Evolutionary conservation across 37 sponge, comb jelly and placozoan species (phyloP), one percentile per base, ranked within the genome.

Genomic region (Mnemiopsis leidyi): DNA sequence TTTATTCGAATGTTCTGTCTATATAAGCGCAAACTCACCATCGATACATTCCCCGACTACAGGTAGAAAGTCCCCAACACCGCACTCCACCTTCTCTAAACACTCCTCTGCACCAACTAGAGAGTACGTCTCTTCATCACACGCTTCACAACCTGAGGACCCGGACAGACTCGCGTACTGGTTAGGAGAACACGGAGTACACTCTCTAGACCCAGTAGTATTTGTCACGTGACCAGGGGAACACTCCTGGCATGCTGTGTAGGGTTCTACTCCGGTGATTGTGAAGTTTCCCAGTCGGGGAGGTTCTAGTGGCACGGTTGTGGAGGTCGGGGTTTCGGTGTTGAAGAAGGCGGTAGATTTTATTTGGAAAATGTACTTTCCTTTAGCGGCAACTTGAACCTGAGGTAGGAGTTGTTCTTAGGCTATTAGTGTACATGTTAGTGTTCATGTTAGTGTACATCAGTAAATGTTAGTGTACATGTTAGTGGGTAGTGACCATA

Each of bases 331-430:
- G 16, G 90, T 35, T 21, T 85, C 90, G 2, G 90, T 21, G 61
- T 38, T 24, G 61, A 85, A 40, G 90, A 40, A 85, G 23, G 90
- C 90, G 13, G 90, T 85, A 0, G 90, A 85, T 37, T 85, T 85
- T 39, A 85, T 39, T 39, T 85, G 36, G 24, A 85, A 37, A 1
- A 85, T 9, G 90, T 39, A 85, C 79, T 77, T 26, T 34, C 79
- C 79, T 16, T 34, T 77, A 1, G 79, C 26, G 3, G 79, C 20
- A 32, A 77, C 79, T 21, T 1, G 20, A 1, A 77, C 9, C 79
- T 77, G 79, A 77, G 33, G n/a, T 5, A 3, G n/a, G 21, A 48
- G 61, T 48, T n/a, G n/a, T n/a, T n/a, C n/a, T n/a, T n/a, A n/a
- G n/a, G n/a, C n/a, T n/a, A n/a, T n/a, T n/a, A n/a, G n/a, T n/a